Base-by-base conservation (phyloP, 2,797 vertebrate species). In the Picus viridis region DNA sequence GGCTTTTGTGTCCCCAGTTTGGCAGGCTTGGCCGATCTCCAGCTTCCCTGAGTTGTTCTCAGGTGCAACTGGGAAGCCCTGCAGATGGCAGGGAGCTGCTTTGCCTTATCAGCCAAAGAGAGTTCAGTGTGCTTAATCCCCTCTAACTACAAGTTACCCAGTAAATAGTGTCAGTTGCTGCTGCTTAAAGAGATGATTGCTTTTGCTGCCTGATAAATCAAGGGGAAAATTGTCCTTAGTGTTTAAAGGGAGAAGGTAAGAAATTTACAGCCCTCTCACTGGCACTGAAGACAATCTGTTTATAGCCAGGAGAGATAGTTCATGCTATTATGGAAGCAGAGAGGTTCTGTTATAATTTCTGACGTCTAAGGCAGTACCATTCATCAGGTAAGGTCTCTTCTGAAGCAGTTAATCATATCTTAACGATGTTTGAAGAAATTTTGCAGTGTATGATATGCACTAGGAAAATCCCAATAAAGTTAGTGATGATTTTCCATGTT, bases 91-190 rank as follows among this genome's bases (percentile, higher is more conserved):
- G 13, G 11, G 16, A n/a, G 30, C 30, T 63, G 59, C 39, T 68
- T 45, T 43, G 34, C 72, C 57, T 77, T 45, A 61, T 45, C 78
- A 11, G 59, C 3, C 8, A 22, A 29, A 23, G 61, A 14, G 56
- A 83, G 17, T 54, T 87, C 45, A 2, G 45, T 12, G 27, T 51
- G 73, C 81, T 78, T 92, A 85, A 92, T 90, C 81, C 83, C 39
- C 86, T 72, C 43, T 76, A 82, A 91, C 75, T 74, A 83, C 88
- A 70, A 87, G 58, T 94, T 94, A 87, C 72, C 69, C 71, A 17
- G 78, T 68, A 89, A 91, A 77, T 84, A 88, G 92, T 93, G 86
- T 89, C 90, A 83, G 78, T 34, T 88, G 76, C 53, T 88, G 73
- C 93, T 88, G 70, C 56, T 85, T 89, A 93, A 77, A 49, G 81